Base-by-base conservation (phyloP, 2,113 vertebrate species). In the Leucopsar rothschildi region DNA sequence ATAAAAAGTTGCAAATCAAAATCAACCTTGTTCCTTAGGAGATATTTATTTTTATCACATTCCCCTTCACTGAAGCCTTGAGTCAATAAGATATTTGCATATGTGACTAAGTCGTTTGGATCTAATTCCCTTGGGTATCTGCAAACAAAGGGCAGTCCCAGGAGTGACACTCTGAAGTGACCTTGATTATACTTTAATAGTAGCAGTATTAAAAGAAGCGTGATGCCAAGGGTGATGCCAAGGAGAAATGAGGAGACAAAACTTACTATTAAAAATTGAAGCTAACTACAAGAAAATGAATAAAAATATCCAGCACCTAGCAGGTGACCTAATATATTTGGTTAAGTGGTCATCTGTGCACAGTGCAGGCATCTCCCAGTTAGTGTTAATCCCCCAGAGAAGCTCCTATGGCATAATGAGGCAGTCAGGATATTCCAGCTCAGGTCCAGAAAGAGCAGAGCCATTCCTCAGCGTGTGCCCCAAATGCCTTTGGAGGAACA, bases 401-500 rank as follows among this genome's bases (percentile, higher is more conserved):
- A 69, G 3, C 5, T 91, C 47, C 52, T 39, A 4, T 12, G 31
- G 49, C 15, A 23, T 37, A 65, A 87, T 5, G 27, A 56, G 25
- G 19, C 42, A 52, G 39, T 45, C 57, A 82, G 57, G 20, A 24
- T 25, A 68, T 27, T 31, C 45, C 66, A 91, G n/a, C 29, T 73
- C 24, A 25, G 39, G 15, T 39, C 29, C 68, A 78, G 72, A 73
- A 78, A 70, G 29, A 76, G 20, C 24, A 15, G 20, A 63, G 22
- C 16, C 6, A 1, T 66, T 70, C 42, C 64, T 94, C 35, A 24
- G 24, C 0, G 0, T 53, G 29, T 33, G 12, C 22, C 9, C 28
- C 6, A 21, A 45, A 44, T 6, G 22, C 24, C 35, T 86, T 57
- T 78, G 68, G 71, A 83, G 47, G 27, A 86, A 5, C 10, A 1